Evolutionary conservation across 2,113 vertebrate species (phyloP).

Genomic region (Synodontis membranacea): DNA sequence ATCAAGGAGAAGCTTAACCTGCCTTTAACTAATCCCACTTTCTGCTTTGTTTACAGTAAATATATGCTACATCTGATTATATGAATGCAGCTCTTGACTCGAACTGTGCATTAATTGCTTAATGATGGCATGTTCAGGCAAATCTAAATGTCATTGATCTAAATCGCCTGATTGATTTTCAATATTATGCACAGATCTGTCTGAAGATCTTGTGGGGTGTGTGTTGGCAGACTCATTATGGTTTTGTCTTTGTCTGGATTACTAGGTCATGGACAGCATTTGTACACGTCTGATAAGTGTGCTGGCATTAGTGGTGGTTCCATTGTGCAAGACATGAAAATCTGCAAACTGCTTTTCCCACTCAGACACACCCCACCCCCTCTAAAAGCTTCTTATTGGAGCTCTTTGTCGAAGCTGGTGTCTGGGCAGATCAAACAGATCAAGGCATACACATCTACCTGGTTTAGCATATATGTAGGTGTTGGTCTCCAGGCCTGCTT

Average conservation of each 20-base stretch:
- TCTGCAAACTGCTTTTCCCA: neutral
- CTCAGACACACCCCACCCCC: neutral
- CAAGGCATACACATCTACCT: neutral
- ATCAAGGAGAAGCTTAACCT: neutral
- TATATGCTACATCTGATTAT: neutral
- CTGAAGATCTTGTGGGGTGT: neutral
- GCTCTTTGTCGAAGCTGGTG: slow-evolving; percentile 13
- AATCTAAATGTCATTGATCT: neutral
- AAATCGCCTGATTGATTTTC: neutral
- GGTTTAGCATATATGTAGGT: neutral
- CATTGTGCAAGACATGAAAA: slow-evolving; percentile 7
- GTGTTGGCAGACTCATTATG: neutral
- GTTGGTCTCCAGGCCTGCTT: neutral
- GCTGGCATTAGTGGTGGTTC: slow-evolving; percentile 45
- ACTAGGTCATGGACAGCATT: slow-evolving; percentile 30
- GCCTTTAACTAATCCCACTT: neutral
- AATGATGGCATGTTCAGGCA: neutral
- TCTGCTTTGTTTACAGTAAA: neutral
- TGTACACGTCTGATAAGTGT: slow-evolving; percentile 58
- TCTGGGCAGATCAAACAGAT: slow-evolving; percentile 8
- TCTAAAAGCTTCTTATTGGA: slow-evolving; percentile 37
- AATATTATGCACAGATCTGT: neutral
- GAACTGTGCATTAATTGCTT: neutral
- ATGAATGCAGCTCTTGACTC: neutral
- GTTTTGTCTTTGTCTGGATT: slow-evolving; percentile 45